Evolutionary conservation across 2,797 vertebrate species (phyloP), one percentile per base, ranked within the genome.

Genomic region (Myiothlypis chrysogaster): DNA sequence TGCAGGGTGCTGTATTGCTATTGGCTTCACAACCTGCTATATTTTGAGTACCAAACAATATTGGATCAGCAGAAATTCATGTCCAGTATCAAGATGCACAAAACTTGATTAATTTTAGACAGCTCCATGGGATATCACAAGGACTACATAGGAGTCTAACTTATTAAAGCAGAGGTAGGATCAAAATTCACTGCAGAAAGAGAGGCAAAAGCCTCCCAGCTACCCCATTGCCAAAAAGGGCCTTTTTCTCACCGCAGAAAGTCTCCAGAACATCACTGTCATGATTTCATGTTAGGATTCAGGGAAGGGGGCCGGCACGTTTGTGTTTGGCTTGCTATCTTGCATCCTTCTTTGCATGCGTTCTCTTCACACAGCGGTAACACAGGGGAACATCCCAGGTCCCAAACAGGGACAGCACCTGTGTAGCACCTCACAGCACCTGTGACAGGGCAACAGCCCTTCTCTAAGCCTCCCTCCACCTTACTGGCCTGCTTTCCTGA

Each of bases 261-360:
- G 21, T 32, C 16, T 89, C 25, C 4, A 6, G 34, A 84, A 53
- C 27, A 60, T 35, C 23, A 41, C 0, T 77, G 59, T 28, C 28
- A 44, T 32, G 2, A 22, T 43, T 68, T 78, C 56, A 49, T 17
- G 10, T 21, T 8, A 27, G 44, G 30, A 70, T 70, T 71, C 1
- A 1, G 22, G 28, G 14, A 59, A 5, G 1, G 10, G 8, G 6
- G 4, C 16, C 59, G 43, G 18, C 8, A 59, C 0, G 0, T 61
- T 52, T 27, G 15, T 41, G 32, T 25, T 12, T 11, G 35, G 14
- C 12, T 84, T 89, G 32, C 22, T 72, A 5, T 24, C 12, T 6
- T 44, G 9, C 3, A 2, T 21, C 46, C 18, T 23, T 80, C 59
- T 66, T 44, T 20, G 9, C 21, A 30, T 4, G 16, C 22, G 24